Conservation (phyloP, 2,888 invertebrate genomes). For the Ennomos quercinarius region DNA sequence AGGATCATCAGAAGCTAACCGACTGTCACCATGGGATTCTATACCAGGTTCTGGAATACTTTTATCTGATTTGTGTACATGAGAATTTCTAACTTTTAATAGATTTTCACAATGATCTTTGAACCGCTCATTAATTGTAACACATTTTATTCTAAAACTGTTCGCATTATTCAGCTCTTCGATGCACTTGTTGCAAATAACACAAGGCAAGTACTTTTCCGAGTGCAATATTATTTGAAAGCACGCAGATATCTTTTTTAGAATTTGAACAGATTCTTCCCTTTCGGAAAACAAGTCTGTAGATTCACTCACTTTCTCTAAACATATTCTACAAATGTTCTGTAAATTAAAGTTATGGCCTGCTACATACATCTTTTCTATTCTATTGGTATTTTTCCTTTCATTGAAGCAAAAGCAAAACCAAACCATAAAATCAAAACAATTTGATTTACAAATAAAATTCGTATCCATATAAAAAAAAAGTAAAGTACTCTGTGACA, state of each 20-base stretch:
- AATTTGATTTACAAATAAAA: too few relatives aligned
- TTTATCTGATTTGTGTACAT: not conserved
- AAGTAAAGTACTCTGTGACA: too few relatives aligned
- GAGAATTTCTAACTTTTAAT: not conserved
- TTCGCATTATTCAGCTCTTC: slow-evolving; percentile 60
- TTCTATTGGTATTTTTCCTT: too few relatives aligned
- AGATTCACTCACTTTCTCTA: slow-evolving; percentile 43
- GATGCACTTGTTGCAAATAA: slow-evolving; percentile 63
- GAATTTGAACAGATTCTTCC: slow-evolving; percentile 52
- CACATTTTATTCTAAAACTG: slow-evolving; percentile 66
- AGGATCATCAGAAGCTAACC: slow-evolving; percentile 21
- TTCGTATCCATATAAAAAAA: too few relatives aligned
- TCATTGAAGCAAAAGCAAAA: too few relatives aligned
- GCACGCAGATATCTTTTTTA: slow-evolving; percentile 62
- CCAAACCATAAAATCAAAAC: too few relatives aligned
- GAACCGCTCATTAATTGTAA: slow-evolving; percentile 61
- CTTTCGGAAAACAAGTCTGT: slow-evolving; percentile 51
- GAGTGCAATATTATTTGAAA: slow-evolving; percentile 61
- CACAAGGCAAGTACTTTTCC: slow-evolving; percentile 56
- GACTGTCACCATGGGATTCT: slow-evolving; percentile 33
- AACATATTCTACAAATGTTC: slow-evolving; percentile 66
- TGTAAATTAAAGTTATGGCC: slow-evolving; percentile 8
- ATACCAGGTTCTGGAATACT: not conserved
- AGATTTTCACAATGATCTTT: slow-evolving; percentile 40
- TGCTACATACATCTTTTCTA: not conserved